These are phyloP conservation scores for Melanerpes aurifrons DNA, from an alignment of 2,113 vertebrate species.

Conservation along the genomic window DNA sequence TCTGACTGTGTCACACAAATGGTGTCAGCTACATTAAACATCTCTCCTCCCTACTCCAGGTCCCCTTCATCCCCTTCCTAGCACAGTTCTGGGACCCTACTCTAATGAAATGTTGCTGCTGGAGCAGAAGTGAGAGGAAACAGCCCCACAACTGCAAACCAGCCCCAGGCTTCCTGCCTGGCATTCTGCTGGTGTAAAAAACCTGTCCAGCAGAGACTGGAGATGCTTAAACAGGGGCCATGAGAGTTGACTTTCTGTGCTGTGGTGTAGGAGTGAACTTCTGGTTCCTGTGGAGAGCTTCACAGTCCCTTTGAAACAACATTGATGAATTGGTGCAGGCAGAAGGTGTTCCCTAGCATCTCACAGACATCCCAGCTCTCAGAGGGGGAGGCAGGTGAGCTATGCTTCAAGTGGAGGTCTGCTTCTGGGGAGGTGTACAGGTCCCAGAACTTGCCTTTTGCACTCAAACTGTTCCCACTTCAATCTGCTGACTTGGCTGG, in stretches of 20 bases:
- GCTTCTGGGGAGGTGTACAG: background rate
- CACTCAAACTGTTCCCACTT: background rate
- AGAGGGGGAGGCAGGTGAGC: background rate
- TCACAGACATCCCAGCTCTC: background rate
- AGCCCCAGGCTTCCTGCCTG: background rate
- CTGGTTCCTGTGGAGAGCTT: background rate
- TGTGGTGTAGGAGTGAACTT: background rate
- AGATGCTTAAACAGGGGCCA: background rate
- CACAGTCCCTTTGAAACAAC: background rate
- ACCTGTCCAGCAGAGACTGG: background rate
- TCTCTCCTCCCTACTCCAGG: too few species aligned
- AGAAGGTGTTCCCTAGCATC: background rate
- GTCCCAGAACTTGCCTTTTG: background rate
- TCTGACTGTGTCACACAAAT: background rate
- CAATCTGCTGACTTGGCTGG: background rate
- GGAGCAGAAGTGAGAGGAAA: background rate
- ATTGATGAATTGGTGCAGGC: background rate
- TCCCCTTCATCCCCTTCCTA: too few species aligned
- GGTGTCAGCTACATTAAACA: background rate
- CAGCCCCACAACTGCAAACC: background rate
- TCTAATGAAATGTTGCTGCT: background rate
- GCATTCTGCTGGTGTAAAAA: background rate
- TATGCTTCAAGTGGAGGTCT: background rate
- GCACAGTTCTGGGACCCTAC: background rate
- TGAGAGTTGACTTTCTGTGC: fast-evolving